phyloP scores from a whole-genome alignment of 2,888 invertebrate species.

The Baccha elongata region DNA sequence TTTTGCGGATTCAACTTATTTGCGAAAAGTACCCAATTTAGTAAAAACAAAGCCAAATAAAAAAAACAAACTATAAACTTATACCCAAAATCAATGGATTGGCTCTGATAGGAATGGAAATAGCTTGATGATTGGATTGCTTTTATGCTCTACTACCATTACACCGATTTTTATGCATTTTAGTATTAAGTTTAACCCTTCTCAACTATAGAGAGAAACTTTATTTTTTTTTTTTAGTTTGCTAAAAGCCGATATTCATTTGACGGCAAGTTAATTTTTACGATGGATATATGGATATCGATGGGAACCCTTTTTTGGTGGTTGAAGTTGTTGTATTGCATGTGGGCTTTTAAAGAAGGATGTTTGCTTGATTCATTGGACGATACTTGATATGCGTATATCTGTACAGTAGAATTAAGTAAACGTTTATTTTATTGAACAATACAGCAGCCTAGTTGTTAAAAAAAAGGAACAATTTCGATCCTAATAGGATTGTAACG shows the following conservation, averaged over 20 bases:
- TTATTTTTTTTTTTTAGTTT: constrained; percentile 11
- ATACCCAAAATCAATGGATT: constrained; percentile 51
- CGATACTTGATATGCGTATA: constrained; percentile 1
- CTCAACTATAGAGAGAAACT: constrained; percentile 18
- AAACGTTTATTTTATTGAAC: background rate
- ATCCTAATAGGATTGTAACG: constrained; percentile 22
- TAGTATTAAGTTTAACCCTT: constrained; percentile 14
- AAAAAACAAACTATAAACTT: constrained; percentile 1
- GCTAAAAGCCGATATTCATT: constrained; percentile 50
- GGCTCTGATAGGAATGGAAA: constrained; percentile 24
- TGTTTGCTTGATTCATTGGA: constrained; percentile 28
- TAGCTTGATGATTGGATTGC: constrained; percentile 48
- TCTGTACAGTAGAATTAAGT: no score
- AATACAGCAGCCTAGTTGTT: background rate
- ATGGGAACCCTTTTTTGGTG: constrained; percentile 14
- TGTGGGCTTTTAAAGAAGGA: constrained; percentile 16
- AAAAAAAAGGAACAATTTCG: background rate
- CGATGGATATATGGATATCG: constrained; percentile 32
- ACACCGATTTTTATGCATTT: constrained; percentile 18
- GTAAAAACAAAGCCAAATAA: constrained; percentile 23
- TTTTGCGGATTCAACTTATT: constrained; percentile 54
- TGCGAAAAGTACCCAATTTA: constrained; percentile 47
- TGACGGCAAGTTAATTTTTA: constrained; percentile 66
- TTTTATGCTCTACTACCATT: constrained; percentile 26
- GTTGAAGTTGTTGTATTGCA: background rate